Base-by-base conservation (phyloP, 1,140 invertebrate genomes). In the Lucilia cuprina region DNA sequence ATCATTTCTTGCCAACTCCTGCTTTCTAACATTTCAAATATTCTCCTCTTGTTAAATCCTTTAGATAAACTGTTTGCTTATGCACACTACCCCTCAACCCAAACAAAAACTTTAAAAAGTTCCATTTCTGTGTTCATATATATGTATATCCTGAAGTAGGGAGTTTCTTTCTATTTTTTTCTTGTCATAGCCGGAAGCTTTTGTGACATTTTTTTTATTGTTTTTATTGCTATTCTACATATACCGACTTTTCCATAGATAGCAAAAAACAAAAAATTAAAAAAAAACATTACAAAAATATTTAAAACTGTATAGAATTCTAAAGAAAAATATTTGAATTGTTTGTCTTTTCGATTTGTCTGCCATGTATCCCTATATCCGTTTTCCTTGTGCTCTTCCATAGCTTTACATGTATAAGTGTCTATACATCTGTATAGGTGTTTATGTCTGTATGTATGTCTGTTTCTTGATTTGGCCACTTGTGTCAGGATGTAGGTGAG, bases 341-440 rank as follows among this genome's bases (percentile, higher is more conserved):
- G 77, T 80, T 80, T 80, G 77, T 80, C 77, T 80, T 80, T 80
- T 80, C 77, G 77, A 80, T 80, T 80, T 80, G 77, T 80, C 77
- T 80, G 77, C 41, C 77, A 80, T 80, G 77, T 80, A 80, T 80
- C 77, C 77, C 41, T 49, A 19, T 80, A 80, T 80, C 77, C 77
- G 77, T 80, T 80, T 25, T 49, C 21, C 8, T 49, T n/a, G 17
- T 78, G 75, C 17, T 78, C 2, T 78, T 2, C 21, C 2, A 35
- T 30, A 17, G 17, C 35, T 9, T n/a, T 41, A 77, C 13, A 7
- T 17, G 35, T 77, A 14, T 77, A 35, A 13, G 74, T 77, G n/a
- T 77, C 17, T n/a, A 34, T 41, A 41, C 35, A 8, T 5, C n/a
- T n/a, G 34, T 77, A 41, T 19, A 41, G n/a, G 77, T 70, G n/a